Percentiles rank a stretch among this genome's conserved stretches.
Evolutionary conservation across 2,888 invertebrate genomes (phyloP).

Genomic region (Calameuta filiformis): DNA sequence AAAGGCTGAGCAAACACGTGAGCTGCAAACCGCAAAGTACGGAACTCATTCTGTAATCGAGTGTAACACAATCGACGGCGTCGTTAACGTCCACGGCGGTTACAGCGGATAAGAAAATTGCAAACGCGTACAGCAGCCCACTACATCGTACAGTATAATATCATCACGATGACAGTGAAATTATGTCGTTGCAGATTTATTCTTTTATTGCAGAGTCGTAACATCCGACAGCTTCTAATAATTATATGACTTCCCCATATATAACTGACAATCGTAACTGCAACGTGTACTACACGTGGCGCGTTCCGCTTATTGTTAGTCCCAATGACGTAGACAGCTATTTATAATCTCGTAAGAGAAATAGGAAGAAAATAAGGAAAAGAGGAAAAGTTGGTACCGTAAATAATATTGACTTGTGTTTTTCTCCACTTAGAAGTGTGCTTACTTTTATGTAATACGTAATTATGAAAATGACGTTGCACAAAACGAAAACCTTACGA

Average conservation of each 20-base stretch:
- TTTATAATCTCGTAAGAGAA: neutral
- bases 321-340: neutral
- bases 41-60: neutral
- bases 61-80: neutral
- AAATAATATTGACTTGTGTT: neutral
- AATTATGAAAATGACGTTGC: neutral
- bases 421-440: neutral
- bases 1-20: neutral
- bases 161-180: neutral
- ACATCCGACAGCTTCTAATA: neutral
- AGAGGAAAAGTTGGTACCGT: neutral
- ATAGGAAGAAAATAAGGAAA: neutral
- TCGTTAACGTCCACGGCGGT: neutral
- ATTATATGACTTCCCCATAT: neutral
- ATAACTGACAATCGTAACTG: neutral
- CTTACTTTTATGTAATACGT: neutral
- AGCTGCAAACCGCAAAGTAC: neutral
- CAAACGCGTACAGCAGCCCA: neutral
- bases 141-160: neutral
- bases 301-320: neutral
- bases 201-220: neutral
- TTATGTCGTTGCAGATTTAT: neutral
- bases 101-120: neutral
- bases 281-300: neutral
- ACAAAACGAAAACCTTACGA: neutral